Base-by-base conservation (phyloP, 2,888 invertebrate species). In the Pristionchus mayeri region DNA sequence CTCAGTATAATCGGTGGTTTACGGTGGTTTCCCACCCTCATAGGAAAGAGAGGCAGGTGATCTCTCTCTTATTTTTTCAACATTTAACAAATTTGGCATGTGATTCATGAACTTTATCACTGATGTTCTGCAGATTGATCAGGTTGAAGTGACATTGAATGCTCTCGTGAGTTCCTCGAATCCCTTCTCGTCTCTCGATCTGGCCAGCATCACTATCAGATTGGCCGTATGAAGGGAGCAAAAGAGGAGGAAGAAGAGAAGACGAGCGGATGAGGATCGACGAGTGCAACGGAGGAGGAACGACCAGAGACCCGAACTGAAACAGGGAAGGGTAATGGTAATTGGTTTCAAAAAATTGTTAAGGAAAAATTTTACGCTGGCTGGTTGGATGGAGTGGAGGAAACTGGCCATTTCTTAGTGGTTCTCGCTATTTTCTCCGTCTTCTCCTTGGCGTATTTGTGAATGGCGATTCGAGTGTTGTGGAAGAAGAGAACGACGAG, bases 401-500 rank as follows among this genome's bases (percentile, higher is more conserved):
- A n/a, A n/a, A n/a, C n/a, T 13, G 30, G 13, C 27, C 2, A 60
- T 30, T 24, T 30, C 2, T 60, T 60, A 11, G 27, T 3, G 2
- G 30, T 30, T 67, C 37, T 67, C 21, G 2, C n/a, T 4, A 67
- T 37, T 13, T 9, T 34, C n/a, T 60, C 67, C 21, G n/a, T 37
- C 37, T 67, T 67, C 37, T 67, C 67, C 30, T 67, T 67, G 21
- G 67, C 67, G 3, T 37, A 37, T 67, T 37, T 37, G 21, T 40
- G 34, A 21, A 67, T 18, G 21, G 21, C 21, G 4, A 67, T n/a
- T 21, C 67, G 67, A 37, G 37, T 16, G 21, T 67, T 67, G 67
- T 67, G 67, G n/a, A 34, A 67, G 40, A 67, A n/a, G 7, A 67
- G 67, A 37, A 67, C n/a, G 67, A 67, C 67, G n/a, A 67, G 21